Evolutionary conservation across 1,140 invertebrate species (phyloP).

Genomic region (Dendrolimus kikuchii): DNA sequence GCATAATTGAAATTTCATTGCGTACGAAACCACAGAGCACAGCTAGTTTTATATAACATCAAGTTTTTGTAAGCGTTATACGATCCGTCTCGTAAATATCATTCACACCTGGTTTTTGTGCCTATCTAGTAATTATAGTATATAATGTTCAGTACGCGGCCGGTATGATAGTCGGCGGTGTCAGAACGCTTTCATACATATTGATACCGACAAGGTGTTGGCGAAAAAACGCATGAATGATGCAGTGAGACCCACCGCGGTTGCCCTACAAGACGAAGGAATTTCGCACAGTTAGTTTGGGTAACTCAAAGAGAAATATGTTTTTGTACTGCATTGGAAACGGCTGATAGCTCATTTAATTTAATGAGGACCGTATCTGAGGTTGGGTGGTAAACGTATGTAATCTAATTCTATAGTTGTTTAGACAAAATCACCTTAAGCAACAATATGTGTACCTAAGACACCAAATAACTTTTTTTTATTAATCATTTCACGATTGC

Average conservation of each 20-base stretch:
- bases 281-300: constrained; percentile 48
- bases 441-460: too few relatives aligned
- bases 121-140: too few relatives aligned
- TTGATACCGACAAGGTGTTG: constrained; percentile 59
- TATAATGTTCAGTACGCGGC: constrained; percentile 8
- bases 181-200: constrained; percentile 49
- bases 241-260: constrained; percentile 58
- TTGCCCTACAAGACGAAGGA: constrained; percentile 56
- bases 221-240: constrained; percentile 65
- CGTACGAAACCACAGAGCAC: too few relatives aligned
- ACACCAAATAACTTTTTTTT: too few relatives aligned
- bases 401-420: too few relatives aligned
- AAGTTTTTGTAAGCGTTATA: too few relatives aligned
- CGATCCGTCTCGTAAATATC: too few relatives aligned
- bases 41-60: too few relatives aligned
- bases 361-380: constrained; percentile 41
- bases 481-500: too few relatives aligned
- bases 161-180: constrained; percentile 16
- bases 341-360: constrained; percentile 58
- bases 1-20: too few relatives aligned
- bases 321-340: constrained; percentile 47
- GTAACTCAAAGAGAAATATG: constrained; percentile 41
- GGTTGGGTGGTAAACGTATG: background rate
- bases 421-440: too few relatives aligned
- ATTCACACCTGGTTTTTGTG: too few relatives aligned